Evolutionary conservation across 2,797 vertebrate genomes (phyloP), one percentile per base, ranked within the genome.

Genomic region (Potorous gilbertii): DNA sequence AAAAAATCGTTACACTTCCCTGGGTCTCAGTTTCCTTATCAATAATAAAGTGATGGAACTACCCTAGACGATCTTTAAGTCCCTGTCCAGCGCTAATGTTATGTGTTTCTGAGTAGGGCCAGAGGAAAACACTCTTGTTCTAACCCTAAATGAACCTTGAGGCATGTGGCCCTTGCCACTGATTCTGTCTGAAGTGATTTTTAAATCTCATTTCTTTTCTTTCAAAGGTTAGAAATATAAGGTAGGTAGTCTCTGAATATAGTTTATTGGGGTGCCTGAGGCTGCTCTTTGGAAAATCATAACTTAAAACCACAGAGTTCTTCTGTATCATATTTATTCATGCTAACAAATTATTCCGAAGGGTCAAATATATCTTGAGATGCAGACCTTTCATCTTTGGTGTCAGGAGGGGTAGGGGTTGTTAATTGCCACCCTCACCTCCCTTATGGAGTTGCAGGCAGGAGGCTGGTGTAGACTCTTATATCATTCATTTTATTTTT

Each of bases 281-380:
- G 90, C 66, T 89, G 90, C 94, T n/a, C 40, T 91, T 94, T 95
- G 96, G 91, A 93, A 98, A 97, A 96, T 93, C 93, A 34, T 95
- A 96, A 96, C 29, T 56, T 92, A 93, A 97, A 96, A 95, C 74
- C 89, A 92, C 66, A 81, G 94, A 96, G 97, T 92, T 93, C 56
- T 97, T 87, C 40, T 6, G 12, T 0, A 11, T 91, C 54, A 21
- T 50, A 1, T 95, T 97, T 97, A 92, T 94, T 96, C 56, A 2
- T 93, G 87, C 96, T 97, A 95, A 98, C 98, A 97, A 98, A 97
- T 98, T 95, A 96, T 91, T 1, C 57, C 55, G 66, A 95, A 95
- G 54, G 96, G 96, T 96, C 96, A 97, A 98, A 97, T 97, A 98
- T 97, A 97, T 96, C 97, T 96, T 92, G 96, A 97, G 95, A 97